Percentiles rank a stretch among this genome's conserved stretches.
Evolutionary conservation across 2,797 vertebrate species (phyloP).

Genomic region (Acanthiza pusilla): DNA sequence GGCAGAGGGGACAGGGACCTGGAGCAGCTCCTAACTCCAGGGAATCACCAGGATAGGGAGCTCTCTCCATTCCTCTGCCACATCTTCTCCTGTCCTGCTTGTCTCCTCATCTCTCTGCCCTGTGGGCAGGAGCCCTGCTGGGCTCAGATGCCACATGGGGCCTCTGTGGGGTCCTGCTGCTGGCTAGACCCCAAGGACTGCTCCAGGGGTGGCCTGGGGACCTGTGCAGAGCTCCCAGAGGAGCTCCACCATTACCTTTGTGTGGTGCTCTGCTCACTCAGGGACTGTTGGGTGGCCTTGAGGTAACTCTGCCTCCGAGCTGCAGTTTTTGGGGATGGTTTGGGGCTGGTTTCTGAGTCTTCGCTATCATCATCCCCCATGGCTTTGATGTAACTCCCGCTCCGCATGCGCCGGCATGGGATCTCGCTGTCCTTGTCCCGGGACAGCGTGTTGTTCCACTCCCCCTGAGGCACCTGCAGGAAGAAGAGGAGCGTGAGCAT

Average conservation of each 20-base stretch:
- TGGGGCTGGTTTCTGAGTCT: slow-evolving; percentile 94
- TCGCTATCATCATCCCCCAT: slow-evolving; percentile 98
- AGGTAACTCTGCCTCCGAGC: slow-evolving; percentile 98
- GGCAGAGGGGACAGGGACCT: neutral
- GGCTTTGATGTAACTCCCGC: slow-evolving; percentile 98
- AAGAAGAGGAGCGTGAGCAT: neutral
- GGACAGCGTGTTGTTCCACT: slow-evolving; percentile 89
- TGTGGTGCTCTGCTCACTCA: slow-evolving; percentile 93
- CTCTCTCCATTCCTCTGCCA: neutral
- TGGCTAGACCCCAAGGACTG: neutral
- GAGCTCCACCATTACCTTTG: slow-evolving; percentile 82
- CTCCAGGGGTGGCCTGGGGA: neutral
- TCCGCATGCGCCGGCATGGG: slow-evolving; percentile 96
- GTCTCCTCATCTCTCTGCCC: neutral
- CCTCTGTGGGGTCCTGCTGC: neutral
- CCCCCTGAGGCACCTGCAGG: slow-evolving; percentile 89
- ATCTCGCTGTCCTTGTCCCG: slow-evolving; percentile 89
- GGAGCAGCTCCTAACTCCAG: neutral
- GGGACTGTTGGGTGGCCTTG: slow-evolving; percentile 96
- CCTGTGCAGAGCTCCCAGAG: neutral
- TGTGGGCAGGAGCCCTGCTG: neutral
- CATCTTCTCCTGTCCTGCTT: neutral
- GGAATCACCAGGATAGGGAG: neutral
- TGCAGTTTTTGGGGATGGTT: slow-evolving; percentile 93
- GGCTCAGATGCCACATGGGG: neutral